Conservation (phyloP, 2,113 vertebrate genomes). For the Empidonax alnorum region DNA sequence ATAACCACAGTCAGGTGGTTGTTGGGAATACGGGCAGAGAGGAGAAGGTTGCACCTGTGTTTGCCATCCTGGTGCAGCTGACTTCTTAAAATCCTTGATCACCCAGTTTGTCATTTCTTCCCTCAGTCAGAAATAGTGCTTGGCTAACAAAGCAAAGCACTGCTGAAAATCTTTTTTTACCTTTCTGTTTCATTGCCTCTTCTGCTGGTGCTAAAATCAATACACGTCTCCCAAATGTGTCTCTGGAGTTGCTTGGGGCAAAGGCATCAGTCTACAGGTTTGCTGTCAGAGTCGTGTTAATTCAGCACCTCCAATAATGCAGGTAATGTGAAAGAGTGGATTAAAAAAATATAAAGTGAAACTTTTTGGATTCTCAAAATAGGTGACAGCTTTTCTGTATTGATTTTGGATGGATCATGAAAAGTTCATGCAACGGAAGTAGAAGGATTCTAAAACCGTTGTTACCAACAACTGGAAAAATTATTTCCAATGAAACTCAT, state of each 20-base stretch:
- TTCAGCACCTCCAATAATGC: constrained; percentile 20
- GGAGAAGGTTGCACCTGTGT: background rate
- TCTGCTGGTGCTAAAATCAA: constrained; percentile 16
- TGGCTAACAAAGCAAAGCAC: background rate
- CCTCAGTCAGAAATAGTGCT: background rate
- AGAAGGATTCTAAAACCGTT: background rate
- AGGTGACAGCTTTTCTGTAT: background rate
- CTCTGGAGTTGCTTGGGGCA: constrained; percentile 12
- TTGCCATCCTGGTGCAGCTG: background rate
- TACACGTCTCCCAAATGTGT: background rate
- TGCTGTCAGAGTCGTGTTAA: constrained; percentile 26
- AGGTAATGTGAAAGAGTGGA: background rate
- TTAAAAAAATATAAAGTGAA: background rate
- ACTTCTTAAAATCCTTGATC: background rate
- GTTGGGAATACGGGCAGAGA: background rate
- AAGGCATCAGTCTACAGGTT: background rate
- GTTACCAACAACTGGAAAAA: background rate
- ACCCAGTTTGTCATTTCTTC: background rate
- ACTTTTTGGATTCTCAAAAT: background rate
- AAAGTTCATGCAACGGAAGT: background rate
- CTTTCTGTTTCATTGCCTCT: background rate
- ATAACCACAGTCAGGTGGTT: background rate
- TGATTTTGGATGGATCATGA: background rate
- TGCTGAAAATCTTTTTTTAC: background rate
- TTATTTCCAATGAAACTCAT: background rate